Conservation (phyloP, 2,888 invertebrate genomes). For the Tubulanus polymorphus region DNA sequence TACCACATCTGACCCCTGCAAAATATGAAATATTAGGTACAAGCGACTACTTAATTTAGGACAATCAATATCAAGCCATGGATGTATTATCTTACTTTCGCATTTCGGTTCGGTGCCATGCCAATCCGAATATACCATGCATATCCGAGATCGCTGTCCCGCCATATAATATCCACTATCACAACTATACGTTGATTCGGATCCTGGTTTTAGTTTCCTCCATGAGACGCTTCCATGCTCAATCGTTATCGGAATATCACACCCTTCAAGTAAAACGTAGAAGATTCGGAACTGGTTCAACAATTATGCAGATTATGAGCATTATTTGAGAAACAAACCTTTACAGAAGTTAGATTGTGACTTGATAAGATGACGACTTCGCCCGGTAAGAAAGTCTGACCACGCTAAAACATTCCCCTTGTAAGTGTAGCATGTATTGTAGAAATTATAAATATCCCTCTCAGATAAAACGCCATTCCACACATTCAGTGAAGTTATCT, state of each 20-base stretch:
- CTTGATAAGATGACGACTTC: slow-evolving; percentile 60
- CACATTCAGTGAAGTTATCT: slow-evolving; percentile 61
- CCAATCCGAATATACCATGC: slow-evolving; percentile 46
- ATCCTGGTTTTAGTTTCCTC: too few species aligned
- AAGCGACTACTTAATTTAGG: too few species aligned
- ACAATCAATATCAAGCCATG: too few species aligned
- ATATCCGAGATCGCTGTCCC: slow-evolving; percentile 75
- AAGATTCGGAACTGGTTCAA: too few species aligned
- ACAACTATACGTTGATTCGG: too few species aligned
- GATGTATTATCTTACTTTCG: too few species aligned
- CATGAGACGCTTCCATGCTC: too few species aligned
- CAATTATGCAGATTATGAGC: too few species aligned
- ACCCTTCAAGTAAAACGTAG: too few species aligned
- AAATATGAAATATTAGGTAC: too few species aligned
- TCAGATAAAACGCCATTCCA: slow-evolving; percentile 59
- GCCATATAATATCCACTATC: slow-evolving; percentile 84
- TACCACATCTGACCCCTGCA: slow-evolving; percentile 23
- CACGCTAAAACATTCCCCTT: slow-evolving; percentile 62
- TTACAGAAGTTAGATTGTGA: slow-evolving; percentile 60
- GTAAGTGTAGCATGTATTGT: slow-evolving; percentile 50
- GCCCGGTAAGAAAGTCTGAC: slow-evolving; percentile 60
- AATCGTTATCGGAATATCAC: too few species aligned
- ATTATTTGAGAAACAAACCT: too few species aligned
- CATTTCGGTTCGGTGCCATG: slow-evolving; percentile 36
- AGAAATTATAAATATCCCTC: slow-evolving; percentile 51